Evolutionary conservation across 2,888 invertebrate species (phyloP).

Genomic region (Sinotaia quadrata): DNA sequence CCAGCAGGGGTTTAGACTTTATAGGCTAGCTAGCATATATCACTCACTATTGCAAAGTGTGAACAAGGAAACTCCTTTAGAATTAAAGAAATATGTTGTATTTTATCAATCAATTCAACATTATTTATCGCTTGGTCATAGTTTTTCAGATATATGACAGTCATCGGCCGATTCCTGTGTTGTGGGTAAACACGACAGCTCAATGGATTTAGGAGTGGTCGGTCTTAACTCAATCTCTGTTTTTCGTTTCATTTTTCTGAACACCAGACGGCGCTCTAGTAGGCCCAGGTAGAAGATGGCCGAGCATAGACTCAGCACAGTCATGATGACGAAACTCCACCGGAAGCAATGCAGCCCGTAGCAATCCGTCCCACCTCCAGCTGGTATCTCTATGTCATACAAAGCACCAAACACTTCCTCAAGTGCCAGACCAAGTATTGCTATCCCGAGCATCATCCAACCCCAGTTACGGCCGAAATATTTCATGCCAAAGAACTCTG

Average conservation of each 20-base stretch:
- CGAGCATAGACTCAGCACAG: constrained; percentile 51
- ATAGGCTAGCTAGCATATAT: too few relatives aligned
- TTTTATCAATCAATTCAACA: too few relatives aligned
- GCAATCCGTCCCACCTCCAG: constrained; percentile 47
- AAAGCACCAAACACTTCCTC: constrained; percentile 53
- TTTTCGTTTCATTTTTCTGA: background rate
- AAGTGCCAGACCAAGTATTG: constrained; percentile 48
- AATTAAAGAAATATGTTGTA: too few relatives aligned
- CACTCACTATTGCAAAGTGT: too few relatives aligned
- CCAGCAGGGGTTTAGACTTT: too few relatives aligned
- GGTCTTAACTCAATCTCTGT: too few relatives aligned
- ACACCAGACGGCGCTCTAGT: constrained; percentile 37
- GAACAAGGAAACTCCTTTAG: too few relatives aligned
- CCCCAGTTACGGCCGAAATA: constrained; percentile 63
- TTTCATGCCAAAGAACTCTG: constrained; percentile 59
- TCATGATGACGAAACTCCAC: constrained; percentile 56
- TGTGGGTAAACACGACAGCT: too few relatives aligned
- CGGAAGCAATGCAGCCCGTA: constrained; percentile 54
- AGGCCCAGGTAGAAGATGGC: constrained; percentile 50
- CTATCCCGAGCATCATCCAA: constrained; percentile 56
- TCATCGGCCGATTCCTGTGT: too few relatives aligned
- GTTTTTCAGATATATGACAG: too few relatives aligned
- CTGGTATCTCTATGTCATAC: constrained; percentile 49
- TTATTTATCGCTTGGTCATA: too few relatives aligned
- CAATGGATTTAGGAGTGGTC: too few relatives aligned